These are phyloP conservation scores for Anguilla rostrata DNA, from an alignment of 2,113 vertebrate genomes.

Conservation along the genomic window DNA sequence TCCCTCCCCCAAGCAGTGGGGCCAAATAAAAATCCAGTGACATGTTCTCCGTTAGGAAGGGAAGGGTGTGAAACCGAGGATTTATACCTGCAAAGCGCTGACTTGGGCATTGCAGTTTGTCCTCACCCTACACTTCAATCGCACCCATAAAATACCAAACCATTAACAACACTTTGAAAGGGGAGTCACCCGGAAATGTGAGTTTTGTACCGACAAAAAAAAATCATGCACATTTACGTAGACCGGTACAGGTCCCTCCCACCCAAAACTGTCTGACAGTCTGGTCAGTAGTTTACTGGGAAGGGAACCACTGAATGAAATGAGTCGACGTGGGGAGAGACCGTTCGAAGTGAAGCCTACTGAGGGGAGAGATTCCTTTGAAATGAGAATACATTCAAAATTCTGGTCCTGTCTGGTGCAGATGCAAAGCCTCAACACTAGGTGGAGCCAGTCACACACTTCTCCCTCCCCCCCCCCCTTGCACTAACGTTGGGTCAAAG, in stretches of 20 bases:
- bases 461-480: neutral
- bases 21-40: slow-evolving; percentile 47
- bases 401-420: neutral
- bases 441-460: neutral
- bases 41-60: neutral
- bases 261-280: neutral
- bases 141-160: neutral
- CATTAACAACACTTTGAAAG: neutral
- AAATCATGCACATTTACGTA: neutral
- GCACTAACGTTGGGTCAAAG: neutral
- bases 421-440: neutral
- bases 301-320: neutral
- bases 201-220: no score
- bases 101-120: neutral
- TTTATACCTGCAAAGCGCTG: neutral
- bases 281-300: neutral
- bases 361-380: neutral
- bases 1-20: neutral
- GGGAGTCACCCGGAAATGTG: neutral
- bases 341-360: neutral
- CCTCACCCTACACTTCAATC: neutral
- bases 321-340: neutral
- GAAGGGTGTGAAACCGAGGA: neutral
- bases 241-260: neutral
- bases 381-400: neutral